Base-by-base conservation (phyloP, 64 coral and sea anemone species). In the Stichodactyla mertensii region DNA sequence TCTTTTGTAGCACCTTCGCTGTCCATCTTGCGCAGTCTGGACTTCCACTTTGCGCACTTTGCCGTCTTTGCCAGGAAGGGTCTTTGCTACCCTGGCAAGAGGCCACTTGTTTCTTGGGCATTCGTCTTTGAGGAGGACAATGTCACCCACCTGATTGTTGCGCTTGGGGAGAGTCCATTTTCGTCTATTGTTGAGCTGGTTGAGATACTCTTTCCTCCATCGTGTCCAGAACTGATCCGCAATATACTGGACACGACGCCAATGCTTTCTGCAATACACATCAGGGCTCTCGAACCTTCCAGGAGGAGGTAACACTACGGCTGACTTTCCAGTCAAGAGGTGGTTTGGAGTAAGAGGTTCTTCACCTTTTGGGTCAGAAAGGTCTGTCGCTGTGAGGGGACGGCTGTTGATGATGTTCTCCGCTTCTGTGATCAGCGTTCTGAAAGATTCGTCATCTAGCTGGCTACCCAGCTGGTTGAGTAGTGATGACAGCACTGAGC, bases 1-100 rank as follows among this genome's bases (percentile, higher is more conserved):
- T 87, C 86, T 83, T 27, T 85, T 19, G 31, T 81, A 92, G 80
- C 31, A 53, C 54, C 83, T 92, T 31, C 7, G 53, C 71, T 92
- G 79, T 77, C 91, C 81, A 61, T 92, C 86, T 58, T 64, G 64
- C 23, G 69, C 54, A 26, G 82, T 83, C 27, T 56, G 22, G 6
- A 92, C 64, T 77, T 85, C 54, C 13, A 92, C 86, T 88, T 92
- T 92, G 18, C 61, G 61, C 61, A 92, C 79, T 70, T 85, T 60
- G 12, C 80, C 52, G 80, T 92, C 91, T 7, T 52, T 60, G 56
- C 91, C 82, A 6, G 86, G 86, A 20, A 84, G 24, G 16, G 70
- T 66, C 79, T 88, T 84, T 18, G 86, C 84, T 18, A 88, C 66
- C 16, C 86, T 14, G 18, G 86, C 80, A 52, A 92, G 51, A 19